Percentiles rank a stretch among this genome's conserved stretches.
phyloP scores from a whole-genome alignment of 2,797 vertebrate genomes.

The Cirrhinus mrigala region DNA sequence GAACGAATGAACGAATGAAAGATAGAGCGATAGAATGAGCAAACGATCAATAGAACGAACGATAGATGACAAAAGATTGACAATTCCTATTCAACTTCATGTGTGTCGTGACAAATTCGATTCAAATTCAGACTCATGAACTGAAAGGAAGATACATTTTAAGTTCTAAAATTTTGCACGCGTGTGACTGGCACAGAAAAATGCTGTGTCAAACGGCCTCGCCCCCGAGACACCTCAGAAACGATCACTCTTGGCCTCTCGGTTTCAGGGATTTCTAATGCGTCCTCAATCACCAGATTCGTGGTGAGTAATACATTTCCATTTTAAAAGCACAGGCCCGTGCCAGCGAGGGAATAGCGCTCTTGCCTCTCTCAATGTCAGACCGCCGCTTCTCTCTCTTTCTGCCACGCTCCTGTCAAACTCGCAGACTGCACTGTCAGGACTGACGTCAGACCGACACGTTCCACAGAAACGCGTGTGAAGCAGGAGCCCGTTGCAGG shows the following conservation, averaged over 20 bases:
- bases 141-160: background rate
- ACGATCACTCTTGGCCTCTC: constrained; percentile 13
- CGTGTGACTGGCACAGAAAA: background rate
- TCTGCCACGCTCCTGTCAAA: background rate
- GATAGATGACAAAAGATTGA: no score
- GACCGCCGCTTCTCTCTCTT: background rate
- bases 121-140: background rate
- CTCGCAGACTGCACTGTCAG: background rate
- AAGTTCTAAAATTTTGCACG: background rate
- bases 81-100: no score
- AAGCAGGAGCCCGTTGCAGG: background rate
- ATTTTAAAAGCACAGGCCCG: constrained; percentile 16
- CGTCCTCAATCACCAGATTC: background rate
- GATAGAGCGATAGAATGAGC: no score
- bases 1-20: no score
- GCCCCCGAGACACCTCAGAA: background rate
- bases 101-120: background rate
- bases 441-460: background rate
- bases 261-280: constrained; percentile 16
- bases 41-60: no score
- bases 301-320: constrained; percentile 28
- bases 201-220: background rate
- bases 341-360: background rate
- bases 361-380: constrained; percentile 2
- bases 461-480: background rate